Evolutionary conservation across 1,140 invertebrate genomes (phyloP).

Genomic region (Globodera ellingtonae): DNA sequence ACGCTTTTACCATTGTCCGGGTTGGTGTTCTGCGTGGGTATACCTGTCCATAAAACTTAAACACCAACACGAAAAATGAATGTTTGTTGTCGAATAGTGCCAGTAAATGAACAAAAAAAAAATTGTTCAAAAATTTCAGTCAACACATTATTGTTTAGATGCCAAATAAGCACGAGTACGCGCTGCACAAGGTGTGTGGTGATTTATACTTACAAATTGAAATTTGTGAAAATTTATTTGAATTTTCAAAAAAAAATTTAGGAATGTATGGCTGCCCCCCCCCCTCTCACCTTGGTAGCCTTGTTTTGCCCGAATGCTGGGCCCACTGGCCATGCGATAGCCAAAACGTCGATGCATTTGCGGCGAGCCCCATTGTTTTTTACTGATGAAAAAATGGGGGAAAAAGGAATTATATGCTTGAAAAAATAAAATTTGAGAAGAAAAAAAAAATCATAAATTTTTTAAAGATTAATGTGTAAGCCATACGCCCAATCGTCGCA

Average conservation of each 20-base stretch:
- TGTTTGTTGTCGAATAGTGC: no score
- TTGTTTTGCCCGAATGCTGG: constrained; percentile 52
- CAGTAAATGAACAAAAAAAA: constrained; percentile 63
- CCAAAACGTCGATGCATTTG: constrained; percentile 65
- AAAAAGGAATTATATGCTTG: background rate
- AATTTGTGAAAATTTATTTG: background rate
- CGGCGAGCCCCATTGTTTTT: constrained; percentile 56
- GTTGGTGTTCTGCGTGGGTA: constrained; percentile 34
- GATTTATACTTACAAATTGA: no score
- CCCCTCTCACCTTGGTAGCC: background rate
- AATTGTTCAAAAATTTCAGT: constrained; percentile 48
- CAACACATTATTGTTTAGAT: constrained; percentile 56
- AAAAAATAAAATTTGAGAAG: background rate
- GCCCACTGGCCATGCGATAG: constrained; percentile 71
- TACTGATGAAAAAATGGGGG: background rate
- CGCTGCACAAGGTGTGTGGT: constrained; percentile 71
- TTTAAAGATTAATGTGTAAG: background rate
- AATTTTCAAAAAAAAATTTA: constrained; percentile 12
- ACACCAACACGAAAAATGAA: constrained; percentile 66
- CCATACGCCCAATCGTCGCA: constrained; percentile 75
- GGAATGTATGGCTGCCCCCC: constrained; percentile 76
- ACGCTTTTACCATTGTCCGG: constrained; percentile 77
- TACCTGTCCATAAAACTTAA: constrained; percentile 15
- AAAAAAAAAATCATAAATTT: background rate
- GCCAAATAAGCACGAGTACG: constrained; percentile 79